These are phyloP conservation scores for Ennomos quercinarius DNA, from an alignment of 2,888 invertebrate species.

Conservation along the genomic window DNA sequence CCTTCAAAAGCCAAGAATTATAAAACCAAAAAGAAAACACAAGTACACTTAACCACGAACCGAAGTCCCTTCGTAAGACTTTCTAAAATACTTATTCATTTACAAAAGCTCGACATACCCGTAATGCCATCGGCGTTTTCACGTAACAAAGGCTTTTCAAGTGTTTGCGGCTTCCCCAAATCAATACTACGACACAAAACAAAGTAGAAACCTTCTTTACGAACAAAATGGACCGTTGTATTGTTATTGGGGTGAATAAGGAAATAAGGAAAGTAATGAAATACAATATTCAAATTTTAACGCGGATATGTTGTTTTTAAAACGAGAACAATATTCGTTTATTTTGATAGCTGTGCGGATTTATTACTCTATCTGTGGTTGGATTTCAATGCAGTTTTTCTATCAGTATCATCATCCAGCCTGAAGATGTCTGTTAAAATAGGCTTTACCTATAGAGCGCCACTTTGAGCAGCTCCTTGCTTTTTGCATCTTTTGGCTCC, in stretches of 20 bases:
- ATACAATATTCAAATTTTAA: conserved; percentile 35
- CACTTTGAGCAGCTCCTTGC: too few species aligned
- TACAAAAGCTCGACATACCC: conserved; percentile 24
- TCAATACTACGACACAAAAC: conserved; percentile 55
- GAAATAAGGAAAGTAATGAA: conserved; percentile 19
- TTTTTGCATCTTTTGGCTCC: too few species aligned
- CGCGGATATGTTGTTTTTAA: conserved; percentile 9
- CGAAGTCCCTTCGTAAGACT: neutral
- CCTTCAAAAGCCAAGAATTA: neutral
- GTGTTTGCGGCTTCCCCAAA: conserved; percentile 52
- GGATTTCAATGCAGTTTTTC: too few species aligned
- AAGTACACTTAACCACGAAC: neutral
- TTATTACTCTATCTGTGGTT: too few species aligned
- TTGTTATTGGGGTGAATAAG: conserved; percentile 47
- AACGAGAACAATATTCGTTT: too few species aligned
- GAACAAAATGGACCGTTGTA: conserved; percentile 54
- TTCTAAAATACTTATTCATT: conserved; percentile 33
- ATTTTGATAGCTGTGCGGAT: too few species aligned
- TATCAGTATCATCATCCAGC: too few species aligned
- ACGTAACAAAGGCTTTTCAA: conserved; percentile 53
- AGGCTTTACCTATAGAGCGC: too few species aligned
- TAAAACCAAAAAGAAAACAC: neutral
- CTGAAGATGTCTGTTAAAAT: too few species aligned
- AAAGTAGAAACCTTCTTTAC: conserved; percentile 50
- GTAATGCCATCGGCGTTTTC: conserved; percentile 44